phyloP scores from a whole-genome alignment of 1,140 invertebrate species.

The Zaprionus ghesquierei region DNA sequence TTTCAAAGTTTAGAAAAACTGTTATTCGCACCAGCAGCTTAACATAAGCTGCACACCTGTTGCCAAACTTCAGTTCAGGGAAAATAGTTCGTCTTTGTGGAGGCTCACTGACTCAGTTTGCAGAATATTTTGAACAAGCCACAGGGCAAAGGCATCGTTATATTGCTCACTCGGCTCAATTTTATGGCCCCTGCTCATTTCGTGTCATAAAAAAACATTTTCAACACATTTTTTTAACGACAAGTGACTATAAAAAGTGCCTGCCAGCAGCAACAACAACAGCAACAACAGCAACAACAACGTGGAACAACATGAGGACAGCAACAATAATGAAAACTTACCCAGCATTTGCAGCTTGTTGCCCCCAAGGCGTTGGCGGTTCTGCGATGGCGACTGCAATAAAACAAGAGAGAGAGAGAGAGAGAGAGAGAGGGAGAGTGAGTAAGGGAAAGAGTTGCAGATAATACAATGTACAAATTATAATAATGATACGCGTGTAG shows the following conservation, averaged over 20 bases:
- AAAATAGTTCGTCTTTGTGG: slow-evolving; percentile 1
- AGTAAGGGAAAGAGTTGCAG: neutral
- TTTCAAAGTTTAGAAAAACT: too few relatives aligned
- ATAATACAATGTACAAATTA: slow-evolving; percentile 70
- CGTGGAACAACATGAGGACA: neutral
- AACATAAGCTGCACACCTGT: neutral
- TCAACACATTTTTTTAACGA: slow-evolving; percentile 75
- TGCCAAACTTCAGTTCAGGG: neutral
- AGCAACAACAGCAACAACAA: neutral
- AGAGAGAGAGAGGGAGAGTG: neutral
- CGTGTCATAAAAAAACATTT: slow-evolving; percentile 75
- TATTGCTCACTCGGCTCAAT: slow-evolving; percentile 50
- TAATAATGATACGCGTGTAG: slow-evolving; percentile 63
- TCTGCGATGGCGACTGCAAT: slow-evolving; percentile 60
- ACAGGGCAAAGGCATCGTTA: slow-evolving; percentile 46
- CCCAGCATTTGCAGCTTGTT: slow-evolving; percentile 70
- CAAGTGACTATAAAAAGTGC: slow-evolving; percentile 64
- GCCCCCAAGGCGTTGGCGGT: slow-evolving; percentile 73
- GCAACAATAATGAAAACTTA: slow-evolving; percentile 54
- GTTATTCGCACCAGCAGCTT: too few relatives aligned
- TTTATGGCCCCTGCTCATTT: slow-evolving; percentile 73
- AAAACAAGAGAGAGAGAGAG: slow-evolving; percentile 32
- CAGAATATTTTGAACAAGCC: slow-evolving; percentile 45
- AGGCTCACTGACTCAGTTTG: slow-evolving; percentile 12
- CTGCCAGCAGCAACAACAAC: slow-evolving; percentile 25